Evolutionary conservation across 2,888 invertebrate species (phyloP).

Genomic region (Abrostola triplasia): DNA sequence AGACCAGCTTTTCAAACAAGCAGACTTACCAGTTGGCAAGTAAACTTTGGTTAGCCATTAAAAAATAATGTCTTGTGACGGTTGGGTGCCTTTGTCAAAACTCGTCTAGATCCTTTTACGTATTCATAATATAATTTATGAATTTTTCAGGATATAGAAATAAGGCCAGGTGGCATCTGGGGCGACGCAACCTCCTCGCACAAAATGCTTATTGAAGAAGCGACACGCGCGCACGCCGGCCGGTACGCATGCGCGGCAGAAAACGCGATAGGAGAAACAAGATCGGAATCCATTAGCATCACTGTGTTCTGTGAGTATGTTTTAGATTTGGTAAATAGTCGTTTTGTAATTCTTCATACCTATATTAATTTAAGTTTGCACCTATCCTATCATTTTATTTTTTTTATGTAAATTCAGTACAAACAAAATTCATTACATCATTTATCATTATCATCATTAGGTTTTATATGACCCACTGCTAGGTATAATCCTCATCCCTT

Average conservation of each 20-base stretch:
- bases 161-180: slow-evolving; percentile 74
- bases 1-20: too few relatives aligned
- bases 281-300: slow-evolving; percentile 73
- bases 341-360: too few relatives aligned
- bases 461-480: too few relatives aligned
- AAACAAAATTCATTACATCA: background rate
- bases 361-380: too few relatives aligned
- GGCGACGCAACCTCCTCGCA: slow-evolving; percentile 68
- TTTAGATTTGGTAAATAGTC: background rate
- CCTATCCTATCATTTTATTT: background rate
- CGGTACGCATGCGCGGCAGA: slow-evolving; percentile 78
- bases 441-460: too few relatives aligned
- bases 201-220: slow-evolving; percentile 71
- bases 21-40: too few relatives aligned
- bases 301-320: slow-evolving; percentile 77
- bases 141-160: slow-evolving; percentile 74
- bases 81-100: too few relatives aligned
- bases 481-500: too few relatives aligned
- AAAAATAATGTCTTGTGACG: too few relatives aligned
- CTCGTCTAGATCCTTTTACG: background rate
- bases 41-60: too few relatives aligned
- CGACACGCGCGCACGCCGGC: slow-evolving; percentile 74
- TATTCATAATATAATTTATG: background rate
- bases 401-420: too few relatives aligned
- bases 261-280: slow-evolving; percentile 77